A percentile compares a stretch with the other conserved stretches of the same genome.
phyloP scores from a whole-genome alignment of 2,888 invertebrate species.

The Parnassius mnemosyne region DNA sequence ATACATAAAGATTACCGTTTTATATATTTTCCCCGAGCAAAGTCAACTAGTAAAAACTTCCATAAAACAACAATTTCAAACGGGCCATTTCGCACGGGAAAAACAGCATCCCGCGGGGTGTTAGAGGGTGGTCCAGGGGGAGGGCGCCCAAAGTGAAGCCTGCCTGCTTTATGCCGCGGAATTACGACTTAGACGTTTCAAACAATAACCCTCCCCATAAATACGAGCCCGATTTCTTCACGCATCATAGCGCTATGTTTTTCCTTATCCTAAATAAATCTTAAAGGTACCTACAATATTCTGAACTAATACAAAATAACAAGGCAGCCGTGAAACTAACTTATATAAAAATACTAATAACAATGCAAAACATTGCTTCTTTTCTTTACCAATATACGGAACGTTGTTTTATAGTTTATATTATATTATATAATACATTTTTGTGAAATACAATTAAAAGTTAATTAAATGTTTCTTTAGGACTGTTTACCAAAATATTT shows the following conservation, averaged over 20 bases:
- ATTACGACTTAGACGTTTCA: conserved; percentile 81
- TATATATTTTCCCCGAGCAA: conserved; percentile 72
- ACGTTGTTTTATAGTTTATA: too few species aligned
- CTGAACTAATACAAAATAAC: too few species aligned
- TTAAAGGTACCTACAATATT: conserved; percentile 28
- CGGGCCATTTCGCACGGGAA: conserved; percentile 77
- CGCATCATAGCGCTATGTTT: conserved; percentile 76
- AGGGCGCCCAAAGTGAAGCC: conserved; percentile 69
- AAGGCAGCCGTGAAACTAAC: too few species aligned
- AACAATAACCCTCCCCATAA: conserved; percentile 79
- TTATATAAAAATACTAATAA: too few species aligned
- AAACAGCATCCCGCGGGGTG: conserved; percentile 72
- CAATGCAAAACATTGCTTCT: too few species aligned
- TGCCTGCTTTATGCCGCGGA: conserved; percentile 74
- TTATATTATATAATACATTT: too few species aligned
- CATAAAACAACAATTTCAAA: conserved; percentile 81
- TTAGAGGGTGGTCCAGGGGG: conserved; percentile 39
- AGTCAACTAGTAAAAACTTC: conserved; percentile 80
- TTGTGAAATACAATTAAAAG: too few species aligned
- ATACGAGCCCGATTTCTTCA: conserved; percentile 77
- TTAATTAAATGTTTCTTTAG: too few species aligned
- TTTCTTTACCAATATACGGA: too few species aligned
- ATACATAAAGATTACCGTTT: conserved; percentile 60
- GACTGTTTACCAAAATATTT: too few species aligned
- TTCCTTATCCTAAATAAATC: conserved; percentile 47